phyloP scores from a whole-genome alignment of 2,113 vertebrate species.

The Triplophysa siluroides region DNA sequence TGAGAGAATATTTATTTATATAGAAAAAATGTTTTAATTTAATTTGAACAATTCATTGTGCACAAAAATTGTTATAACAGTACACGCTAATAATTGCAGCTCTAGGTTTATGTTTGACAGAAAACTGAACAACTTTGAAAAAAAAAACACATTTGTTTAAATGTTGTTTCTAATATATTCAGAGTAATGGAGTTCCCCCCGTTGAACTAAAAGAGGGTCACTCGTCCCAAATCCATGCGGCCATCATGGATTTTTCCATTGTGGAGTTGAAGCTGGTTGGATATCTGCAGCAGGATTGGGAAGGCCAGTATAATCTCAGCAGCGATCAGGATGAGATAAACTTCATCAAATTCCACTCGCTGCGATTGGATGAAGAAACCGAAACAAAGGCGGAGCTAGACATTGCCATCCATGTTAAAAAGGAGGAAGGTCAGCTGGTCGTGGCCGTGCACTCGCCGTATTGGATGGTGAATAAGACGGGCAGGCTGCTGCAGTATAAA shows the following conservation, averaged over 20 bases:
- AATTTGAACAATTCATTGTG: too few species aligned
- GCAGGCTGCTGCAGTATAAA: conserved; percentile 92
- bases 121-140: not conserved
- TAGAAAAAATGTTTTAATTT: too few species aligned
- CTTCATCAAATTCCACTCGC: conserved; percentile 85
- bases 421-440: conserved; percentile 81
- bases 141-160: too few species aligned
- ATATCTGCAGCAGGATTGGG: conserved; percentile 91
- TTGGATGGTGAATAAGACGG: conserved; percentile 97
- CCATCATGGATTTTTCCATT: conserved; percentile 81
- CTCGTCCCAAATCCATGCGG: conserved; percentile 88
- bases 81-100: too few species aligned
- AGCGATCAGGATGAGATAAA: conserved; percentile 85
- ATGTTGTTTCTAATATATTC: conserved; percentile 24
- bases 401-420: conserved; percentile 87
- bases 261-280: conserved; percentile 81
- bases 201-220: conserved; percentile 79
- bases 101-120: not conserved
- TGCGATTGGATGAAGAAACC: conserved; percentile 72
- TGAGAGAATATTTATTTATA: not conserved
- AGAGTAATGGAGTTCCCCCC: conserved; percentile 74
- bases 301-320: conserved; percentile 78
- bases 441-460: conserved; percentile 91
- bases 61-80: too few species aligned
- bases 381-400: conserved; percentile 79